Evolutionary conservation across 2,888 invertebrate species (phyloP).

Genomic region (Drosophila mercatorum): DNA sequence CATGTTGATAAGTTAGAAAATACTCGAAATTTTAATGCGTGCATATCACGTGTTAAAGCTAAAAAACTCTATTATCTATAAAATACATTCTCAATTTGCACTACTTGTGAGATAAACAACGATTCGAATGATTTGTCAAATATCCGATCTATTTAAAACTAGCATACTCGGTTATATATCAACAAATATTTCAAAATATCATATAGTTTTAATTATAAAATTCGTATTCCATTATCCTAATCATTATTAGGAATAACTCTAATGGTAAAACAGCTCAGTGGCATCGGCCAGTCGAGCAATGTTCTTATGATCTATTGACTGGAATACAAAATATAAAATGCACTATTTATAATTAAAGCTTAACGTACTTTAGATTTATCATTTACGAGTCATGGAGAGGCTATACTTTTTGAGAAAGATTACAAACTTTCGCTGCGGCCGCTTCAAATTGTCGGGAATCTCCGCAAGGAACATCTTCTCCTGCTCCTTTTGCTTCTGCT

Average conservation of each 20-base stretch:
- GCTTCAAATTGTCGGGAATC: too few species aligned
- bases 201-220: too few species aligned
- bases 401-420: neutral
- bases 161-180: constrained; percentile 1
- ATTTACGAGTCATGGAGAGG: neutral
- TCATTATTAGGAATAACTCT: neutral
- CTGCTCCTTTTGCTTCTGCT: neutral
- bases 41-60: constrained; percentile 52
- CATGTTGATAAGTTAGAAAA: constrained; percentile 51
- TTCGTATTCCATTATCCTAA: neutral
- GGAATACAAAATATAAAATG: neutral
- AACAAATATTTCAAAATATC: neutral
- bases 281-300: neutral
- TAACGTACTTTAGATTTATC: neutral
- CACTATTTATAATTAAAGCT: neutral
- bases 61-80: neutral
- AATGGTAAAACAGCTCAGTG: neutral
- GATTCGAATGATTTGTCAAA: neutral
- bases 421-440: neutral
- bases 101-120: neutral
- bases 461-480: neutral
- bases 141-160: neutral
- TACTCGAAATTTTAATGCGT: constrained; percentile 55
- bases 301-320: neutral
- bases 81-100: constrained; percentile 4